Percentiles rank a stretch among this genome's conserved stretches.
Conservation (phyloP, 2,797 vertebrate species). For the Uromys caudimaculatus region DNA sequence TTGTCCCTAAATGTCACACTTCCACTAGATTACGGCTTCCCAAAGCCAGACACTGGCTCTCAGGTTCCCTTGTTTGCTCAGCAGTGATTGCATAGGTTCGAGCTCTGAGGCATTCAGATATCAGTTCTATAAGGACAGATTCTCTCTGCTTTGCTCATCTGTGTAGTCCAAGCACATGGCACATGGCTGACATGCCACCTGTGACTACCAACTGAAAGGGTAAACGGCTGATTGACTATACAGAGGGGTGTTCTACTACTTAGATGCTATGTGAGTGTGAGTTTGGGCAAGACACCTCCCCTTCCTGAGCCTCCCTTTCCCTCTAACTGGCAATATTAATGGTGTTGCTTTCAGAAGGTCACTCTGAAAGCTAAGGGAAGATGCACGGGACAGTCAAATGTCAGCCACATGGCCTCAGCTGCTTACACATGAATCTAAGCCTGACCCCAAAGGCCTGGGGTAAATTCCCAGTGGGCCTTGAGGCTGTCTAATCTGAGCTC, state of each 20-base stretch:
- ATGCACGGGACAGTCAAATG: not conserved
- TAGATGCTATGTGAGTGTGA: not conserved
- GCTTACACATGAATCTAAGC: not conserved
- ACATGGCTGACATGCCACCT: no score
- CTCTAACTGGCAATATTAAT: not conserved
- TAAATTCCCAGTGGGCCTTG: not conserved
- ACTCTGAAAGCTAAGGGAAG: not conserved
- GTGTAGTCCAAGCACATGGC: not conserved
- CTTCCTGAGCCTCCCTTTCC: not conserved
- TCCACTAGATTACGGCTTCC: not conserved
- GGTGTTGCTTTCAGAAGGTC: not conserved
- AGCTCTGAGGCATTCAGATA: not conserved
- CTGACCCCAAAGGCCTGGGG: slow-evolving; percentile 45
- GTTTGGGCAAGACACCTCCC: not conserved
- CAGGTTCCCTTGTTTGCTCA: not conserved
- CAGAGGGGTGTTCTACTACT: not conserved
- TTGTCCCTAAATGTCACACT: not conserved
- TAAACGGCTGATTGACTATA: not conserved
- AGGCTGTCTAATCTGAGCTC: slow-evolving; percentile 35
- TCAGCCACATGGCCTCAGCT: not conserved
- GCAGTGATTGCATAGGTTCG: not conserved
- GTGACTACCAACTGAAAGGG: not conserved
- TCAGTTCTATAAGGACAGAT: not conserved
- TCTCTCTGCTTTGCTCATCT: not conserved
- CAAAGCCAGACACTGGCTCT: not conserved